Evolutionary conservation across 2,888 invertebrate species (phyloP).

Genomic region (Limnephilus marmoratus): DNA sequence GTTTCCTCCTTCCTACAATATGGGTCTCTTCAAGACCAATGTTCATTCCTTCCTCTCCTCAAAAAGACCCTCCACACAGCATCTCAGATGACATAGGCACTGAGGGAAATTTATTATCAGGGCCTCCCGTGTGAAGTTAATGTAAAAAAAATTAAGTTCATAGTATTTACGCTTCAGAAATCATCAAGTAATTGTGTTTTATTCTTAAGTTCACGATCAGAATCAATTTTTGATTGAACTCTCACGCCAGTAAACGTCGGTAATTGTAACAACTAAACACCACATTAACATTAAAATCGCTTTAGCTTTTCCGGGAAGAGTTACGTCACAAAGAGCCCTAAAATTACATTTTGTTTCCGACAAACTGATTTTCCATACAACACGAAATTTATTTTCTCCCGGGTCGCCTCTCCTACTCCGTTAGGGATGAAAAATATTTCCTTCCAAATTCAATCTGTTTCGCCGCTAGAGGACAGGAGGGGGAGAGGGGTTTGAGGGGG

Average conservation of each 20-base stretch:
- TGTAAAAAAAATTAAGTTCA: no score
- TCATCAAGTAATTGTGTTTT: no score
- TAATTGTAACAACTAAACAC: not conserved
- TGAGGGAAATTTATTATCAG: no score
- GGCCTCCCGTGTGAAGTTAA: no score
- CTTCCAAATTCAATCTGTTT: slow-evolving; percentile 36
- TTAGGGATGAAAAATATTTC: slow-evolving; percentile 27
- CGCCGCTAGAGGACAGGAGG: not conserved
- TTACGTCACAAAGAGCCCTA: not conserved
- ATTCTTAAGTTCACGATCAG: no score
- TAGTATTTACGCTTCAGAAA: no score
- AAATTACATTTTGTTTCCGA: slow-evolving; percentile 2
- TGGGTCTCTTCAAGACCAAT: no score
- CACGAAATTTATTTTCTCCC: not conserved
- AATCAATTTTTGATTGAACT: no score
- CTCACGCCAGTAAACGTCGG: not conserved
- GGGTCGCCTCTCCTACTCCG: not conserved
- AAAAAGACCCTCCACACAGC: no score
- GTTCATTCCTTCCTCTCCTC: no score
- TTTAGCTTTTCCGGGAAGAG: not conserved
- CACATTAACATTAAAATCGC: not conserved
- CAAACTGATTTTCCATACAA: not conserved
- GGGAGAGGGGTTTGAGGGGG: not conserved
- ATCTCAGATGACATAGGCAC: no score
- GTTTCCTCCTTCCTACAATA: no score